Evolutionary conservation across 2,888 invertebrate species (phyloP).

Genomic region (Plusia festucae): DNA sequence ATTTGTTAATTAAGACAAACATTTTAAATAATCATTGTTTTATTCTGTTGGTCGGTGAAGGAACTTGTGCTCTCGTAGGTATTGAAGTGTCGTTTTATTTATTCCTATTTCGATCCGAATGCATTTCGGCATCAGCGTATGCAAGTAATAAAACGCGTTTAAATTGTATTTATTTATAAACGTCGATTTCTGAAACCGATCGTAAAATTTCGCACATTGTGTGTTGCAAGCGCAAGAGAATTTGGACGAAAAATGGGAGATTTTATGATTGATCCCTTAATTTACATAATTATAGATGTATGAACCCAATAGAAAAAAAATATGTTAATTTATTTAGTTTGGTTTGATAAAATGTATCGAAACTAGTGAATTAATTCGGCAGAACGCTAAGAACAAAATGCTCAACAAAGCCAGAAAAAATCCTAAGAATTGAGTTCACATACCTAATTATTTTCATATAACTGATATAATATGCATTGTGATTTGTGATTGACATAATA

Average conservation of each 20-base stretch:
- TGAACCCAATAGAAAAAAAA: too few relatives aligned
- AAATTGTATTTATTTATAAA: slow-evolving; percentile 84
- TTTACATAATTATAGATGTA: neutral
- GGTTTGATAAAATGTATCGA: neutral
- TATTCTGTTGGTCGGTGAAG: slow-evolving; percentile 45
- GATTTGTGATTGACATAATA: too few relatives aligned
- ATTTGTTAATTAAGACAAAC: slow-evolving; percentile 2
- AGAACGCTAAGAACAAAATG: too few relatives aligned
- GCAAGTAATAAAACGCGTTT: slow-evolving; percentile 75
- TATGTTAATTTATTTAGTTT: neutral
- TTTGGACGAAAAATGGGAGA: slow-evolving; percentile 12
- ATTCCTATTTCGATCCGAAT: slow-evolving; percentile 66
- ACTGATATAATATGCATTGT: too few relatives aligned
- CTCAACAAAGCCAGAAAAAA: too few relatives aligned
- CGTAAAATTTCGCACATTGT: slow-evolving; percentile 75
- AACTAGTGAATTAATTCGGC: too few relatives aligned
- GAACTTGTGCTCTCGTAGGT: slow-evolving; percentile 45
- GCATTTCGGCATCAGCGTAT: slow-evolving; percentile 65
- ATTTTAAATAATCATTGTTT: slow-evolving; percentile 15
- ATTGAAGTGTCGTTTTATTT: slow-evolving; percentile 63
- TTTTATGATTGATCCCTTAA: neutral
- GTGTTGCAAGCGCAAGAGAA: slow-evolving; percentile 39
- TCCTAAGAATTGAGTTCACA: too few relatives aligned
- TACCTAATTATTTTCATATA: too few relatives aligned
- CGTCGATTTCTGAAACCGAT: slow-evolving; percentile 73